A percentile compares a stretch with the other conserved stretches of the same genome.
Evolutionary conservation across 2,113 vertebrate species (phyloP).

Genomic region (Motacilla tschutschensis): DNA sequence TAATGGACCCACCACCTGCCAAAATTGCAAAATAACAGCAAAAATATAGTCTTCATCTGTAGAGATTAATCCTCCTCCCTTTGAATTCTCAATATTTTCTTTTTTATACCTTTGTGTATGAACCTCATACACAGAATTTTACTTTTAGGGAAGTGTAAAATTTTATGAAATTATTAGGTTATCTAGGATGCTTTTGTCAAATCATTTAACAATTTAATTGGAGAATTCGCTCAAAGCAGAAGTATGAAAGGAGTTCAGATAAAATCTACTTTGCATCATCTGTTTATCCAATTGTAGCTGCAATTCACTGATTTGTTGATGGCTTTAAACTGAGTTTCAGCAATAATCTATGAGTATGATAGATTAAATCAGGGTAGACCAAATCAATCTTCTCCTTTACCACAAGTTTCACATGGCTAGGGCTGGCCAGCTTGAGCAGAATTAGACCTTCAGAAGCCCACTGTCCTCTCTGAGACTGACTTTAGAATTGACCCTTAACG

Average conservation of each 20-base stretch:
- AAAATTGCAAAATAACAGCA: neutral
- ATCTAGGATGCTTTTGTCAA: neutral
- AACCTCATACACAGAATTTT: neutral
- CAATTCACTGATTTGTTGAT: neutral
- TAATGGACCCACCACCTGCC: neutral
- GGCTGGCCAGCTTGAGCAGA: neutral
- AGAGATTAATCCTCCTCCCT: neutral
- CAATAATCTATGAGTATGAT: neutral
- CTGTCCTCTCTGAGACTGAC: neutral
- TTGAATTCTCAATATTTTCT: neutral
- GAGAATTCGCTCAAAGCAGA: neutral
- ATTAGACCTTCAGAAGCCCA: neutral
- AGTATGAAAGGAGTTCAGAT: neutral
- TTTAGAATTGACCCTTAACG: neutral
- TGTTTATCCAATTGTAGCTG: neutral
- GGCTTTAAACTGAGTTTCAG: neutral
- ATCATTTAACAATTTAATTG: neutral
- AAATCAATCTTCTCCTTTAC: neutral
- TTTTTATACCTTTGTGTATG: neutral
- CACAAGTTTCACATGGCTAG: neutral
- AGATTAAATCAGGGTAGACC: neutral
- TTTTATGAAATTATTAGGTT: neutral
- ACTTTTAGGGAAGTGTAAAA: neutral
- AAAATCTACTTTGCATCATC: neutral
- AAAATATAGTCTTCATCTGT: neutral